phyloP scores from a whole-genome alignment of 30 jellyfish, hydroid and myxozoan species.

The Turritopsis rubra region DNA sequence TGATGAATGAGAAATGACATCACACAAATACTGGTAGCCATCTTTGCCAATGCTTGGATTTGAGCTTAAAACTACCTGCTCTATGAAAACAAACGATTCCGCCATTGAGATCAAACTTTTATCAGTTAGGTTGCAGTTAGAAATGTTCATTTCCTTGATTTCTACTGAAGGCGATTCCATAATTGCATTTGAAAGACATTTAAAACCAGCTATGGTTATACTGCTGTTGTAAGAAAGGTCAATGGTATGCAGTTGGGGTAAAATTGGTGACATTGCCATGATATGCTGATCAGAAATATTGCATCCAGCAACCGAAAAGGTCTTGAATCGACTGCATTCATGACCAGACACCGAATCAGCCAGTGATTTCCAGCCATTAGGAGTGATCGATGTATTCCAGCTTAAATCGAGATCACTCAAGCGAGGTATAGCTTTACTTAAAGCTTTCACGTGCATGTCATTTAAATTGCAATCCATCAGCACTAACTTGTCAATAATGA shows the following conservation, averaged over 20 bases:
- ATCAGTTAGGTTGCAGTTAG: background rate
- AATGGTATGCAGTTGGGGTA: background rate
- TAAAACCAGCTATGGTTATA: background rate
- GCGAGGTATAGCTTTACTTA: background rate
- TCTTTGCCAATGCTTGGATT: background rate
- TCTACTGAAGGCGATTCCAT: background rate
- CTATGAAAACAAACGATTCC: background rate
- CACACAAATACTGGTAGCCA: background rate
- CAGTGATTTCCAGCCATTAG: background rate
- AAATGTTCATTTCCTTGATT: background rate
- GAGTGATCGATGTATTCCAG: conserved; percentile 5
- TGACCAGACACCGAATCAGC: background rate
- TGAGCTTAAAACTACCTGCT: background rate
- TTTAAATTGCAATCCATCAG: conserved; percentile 1
- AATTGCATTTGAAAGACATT: conserved; percentile 5
- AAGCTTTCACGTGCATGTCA: background rate
- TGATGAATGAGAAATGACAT: background rate
- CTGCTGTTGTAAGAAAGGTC: background rate
- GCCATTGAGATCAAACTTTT: background rate
- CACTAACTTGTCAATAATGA: background rate
- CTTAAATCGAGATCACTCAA: background rate
- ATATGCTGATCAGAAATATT: background rate
- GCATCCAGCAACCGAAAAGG: background rate
- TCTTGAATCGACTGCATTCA: background rate
- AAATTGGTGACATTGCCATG: background rate